Conservation (phyloP, 2,113 vertebrate genomes). For the Hemibagrus wyckioides region DNA sequence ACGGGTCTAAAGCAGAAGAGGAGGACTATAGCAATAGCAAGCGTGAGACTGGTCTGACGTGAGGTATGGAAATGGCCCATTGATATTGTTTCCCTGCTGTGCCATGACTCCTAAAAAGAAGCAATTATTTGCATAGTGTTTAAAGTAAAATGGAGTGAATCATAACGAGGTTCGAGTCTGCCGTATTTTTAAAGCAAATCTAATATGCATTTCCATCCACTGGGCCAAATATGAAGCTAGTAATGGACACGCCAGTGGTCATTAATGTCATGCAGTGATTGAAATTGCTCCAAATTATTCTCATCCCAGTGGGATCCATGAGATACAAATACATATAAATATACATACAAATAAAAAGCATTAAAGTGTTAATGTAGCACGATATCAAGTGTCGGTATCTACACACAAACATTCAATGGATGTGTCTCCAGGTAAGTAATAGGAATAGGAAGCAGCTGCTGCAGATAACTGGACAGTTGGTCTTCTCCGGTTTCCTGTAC, state of each 20-base stretch:
- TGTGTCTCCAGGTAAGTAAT: constrained; percentile 42
- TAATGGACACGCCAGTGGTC: neutral
- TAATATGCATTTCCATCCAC: neutral
- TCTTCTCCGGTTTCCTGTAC: constrained; percentile 44
- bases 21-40: constrained; percentile 53
- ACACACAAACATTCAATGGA: constrained; percentile 23
- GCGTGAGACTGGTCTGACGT: constrained; percentile 57
- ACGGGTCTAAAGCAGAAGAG: constrained; percentile 60
- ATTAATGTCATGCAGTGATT: neutral
- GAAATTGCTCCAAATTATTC: neutral
- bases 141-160: constrained; percentile 3
- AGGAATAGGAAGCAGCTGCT: constrained; percentile 48
- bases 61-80: constrained; percentile 63
- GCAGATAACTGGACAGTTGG: constrained; percentile 34
- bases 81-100: constrained; percentile 47
- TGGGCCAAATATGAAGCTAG: neutral
- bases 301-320: neutral
- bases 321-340: neutral
- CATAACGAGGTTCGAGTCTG: neutral
- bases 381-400: neutral
- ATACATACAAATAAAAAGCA: neutral
- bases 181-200: neutral
- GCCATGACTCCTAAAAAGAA: constrained; percentile 51
- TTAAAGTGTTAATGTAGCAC: neutral
- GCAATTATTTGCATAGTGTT: constrained; percentile 64